These are phyloP conservation scores for Saguinus midas DNA, from an alignment of 2,113 vertebrate genomes.

Conservation along the genomic window DNA sequence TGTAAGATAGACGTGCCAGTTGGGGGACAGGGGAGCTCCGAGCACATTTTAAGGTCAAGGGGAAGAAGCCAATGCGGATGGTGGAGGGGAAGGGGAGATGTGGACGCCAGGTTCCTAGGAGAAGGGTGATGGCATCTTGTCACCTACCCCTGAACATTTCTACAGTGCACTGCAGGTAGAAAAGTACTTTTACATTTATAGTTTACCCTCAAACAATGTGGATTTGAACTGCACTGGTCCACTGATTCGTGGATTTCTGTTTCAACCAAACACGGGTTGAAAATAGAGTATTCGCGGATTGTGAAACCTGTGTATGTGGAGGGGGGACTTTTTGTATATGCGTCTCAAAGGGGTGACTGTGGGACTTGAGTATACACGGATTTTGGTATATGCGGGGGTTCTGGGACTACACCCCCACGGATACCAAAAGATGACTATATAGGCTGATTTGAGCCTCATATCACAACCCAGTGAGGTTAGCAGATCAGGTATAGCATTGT, in stretches of 20 bases:
- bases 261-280: background rate
- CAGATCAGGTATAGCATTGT: background rate
- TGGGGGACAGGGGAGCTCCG: background rate
- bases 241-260: background rate
- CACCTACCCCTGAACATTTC: background rate
- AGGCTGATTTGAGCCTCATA: background rate
- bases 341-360: background rate
- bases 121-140: background rate
- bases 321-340: background rate
- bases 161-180: background rate
- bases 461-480: background rate
- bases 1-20: background rate
- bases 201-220: background rate
- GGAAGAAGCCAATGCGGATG: background rate
- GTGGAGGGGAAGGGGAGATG: background rate
- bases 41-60: background rate
- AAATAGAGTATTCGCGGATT: background rate
- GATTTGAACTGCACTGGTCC: background rate
- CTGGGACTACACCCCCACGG: background rate
- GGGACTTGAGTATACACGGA: background rate
- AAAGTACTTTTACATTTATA: background rate
- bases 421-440: background rate
- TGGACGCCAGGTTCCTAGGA: background rate
- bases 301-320: background rate
- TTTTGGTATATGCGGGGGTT: background rate